phyloP scores from a whole-genome alignment of 2,888 invertebrate species.

The Andrena fulva region DNA sequence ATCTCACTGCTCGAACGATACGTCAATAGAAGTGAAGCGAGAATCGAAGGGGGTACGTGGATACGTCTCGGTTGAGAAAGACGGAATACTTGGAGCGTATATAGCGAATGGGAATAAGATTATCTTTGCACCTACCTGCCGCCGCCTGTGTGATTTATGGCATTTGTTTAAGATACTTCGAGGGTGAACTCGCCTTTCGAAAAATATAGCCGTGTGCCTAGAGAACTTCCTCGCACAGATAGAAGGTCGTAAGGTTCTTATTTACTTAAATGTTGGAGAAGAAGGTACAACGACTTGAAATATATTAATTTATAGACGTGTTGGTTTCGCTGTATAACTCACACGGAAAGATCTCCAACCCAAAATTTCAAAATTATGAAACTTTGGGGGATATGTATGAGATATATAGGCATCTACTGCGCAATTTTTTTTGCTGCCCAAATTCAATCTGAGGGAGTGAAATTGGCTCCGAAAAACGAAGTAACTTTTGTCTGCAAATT shows the following conservation, averaged over 20 bases:
- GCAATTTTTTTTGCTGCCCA: too few species aligned
- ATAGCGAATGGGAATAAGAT: constrained; percentile 19
- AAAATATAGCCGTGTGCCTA: neutral
- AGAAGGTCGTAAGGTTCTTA: neutral
- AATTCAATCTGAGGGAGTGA: too few species aligned
- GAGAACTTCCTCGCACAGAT: neutral
- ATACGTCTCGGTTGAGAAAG: constrained; percentile 24
- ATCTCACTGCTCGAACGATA: constrained; percentile 37
- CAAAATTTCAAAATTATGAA: too few species aligned
- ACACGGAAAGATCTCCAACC: too few species aligned
- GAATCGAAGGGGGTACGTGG: neutral
- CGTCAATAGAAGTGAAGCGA: constrained; percentile 8
- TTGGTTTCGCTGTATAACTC: neutral
- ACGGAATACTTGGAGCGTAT: constrained; percentile 15
- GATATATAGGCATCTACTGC: too few species aligned
- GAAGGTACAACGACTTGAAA: neutral
- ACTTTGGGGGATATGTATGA: too few species aligned
- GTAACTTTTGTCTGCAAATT: too few species aligned
- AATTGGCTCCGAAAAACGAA: too few species aligned
- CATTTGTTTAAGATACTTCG: constrained; percentile 7
- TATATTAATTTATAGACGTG: neutral
- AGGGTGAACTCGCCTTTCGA: neutral
- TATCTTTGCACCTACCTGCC: constrained; percentile 18
- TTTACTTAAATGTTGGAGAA: neutral
- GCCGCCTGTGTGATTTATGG: constrained; percentile 35